These are phyloP conservation scores for Drosophila paramelanica DNA, from an alignment of 2,888 invertebrate species.

Conservation along the genomic window DNA sequence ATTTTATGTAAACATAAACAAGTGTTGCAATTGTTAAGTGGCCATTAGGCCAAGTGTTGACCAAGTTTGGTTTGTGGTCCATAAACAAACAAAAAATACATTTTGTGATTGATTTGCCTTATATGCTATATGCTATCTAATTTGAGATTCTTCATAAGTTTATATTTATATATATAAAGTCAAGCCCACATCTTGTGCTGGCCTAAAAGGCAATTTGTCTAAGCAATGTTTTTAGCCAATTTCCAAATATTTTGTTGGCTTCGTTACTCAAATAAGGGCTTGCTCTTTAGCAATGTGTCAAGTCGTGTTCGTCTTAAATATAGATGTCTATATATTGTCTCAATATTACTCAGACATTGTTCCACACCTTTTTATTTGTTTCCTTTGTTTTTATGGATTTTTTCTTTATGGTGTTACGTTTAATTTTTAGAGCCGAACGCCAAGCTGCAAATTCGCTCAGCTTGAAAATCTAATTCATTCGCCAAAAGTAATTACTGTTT, in stretches of 20 bases:
- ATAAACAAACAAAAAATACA: too few relatives aligned
- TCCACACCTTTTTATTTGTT: slow-evolving; percentile 47
- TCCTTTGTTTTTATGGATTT: slow-evolving; percentile 5
- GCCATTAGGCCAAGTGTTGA: slow-evolving; percentile 24
- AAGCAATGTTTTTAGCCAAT: slow-evolving; percentile 12
- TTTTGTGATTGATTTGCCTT: slow-evolving; percentile 10
- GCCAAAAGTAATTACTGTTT: slow-evolving; percentile 51
- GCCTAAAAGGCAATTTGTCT: slow-evolving; percentile 5
- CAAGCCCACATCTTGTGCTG: slow-evolving; percentile 16
- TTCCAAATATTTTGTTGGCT: slow-evolving; percentile 3
- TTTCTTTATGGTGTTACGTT: slow-evolving; percentile 40
- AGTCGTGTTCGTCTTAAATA: slow-evolving; percentile 26
- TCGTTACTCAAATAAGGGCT: slow-evolving; percentile 40
- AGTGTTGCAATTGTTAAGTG: slow-evolving; percentile 39
- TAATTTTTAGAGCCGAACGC: slow-evolving; percentile 75
- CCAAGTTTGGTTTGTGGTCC: slow-evolving; percentile 10
- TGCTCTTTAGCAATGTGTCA: slow-evolving; percentile 16
- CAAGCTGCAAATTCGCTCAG: slow-evolving; percentile 77
- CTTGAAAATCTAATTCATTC: slow-evolving; percentile 78
- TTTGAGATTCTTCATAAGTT: slow-evolving; percentile 12
- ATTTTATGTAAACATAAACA: slow-evolving; percentile 23
- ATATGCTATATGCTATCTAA: slow-evolving; percentile 14
- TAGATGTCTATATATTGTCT: slow-evolving; percentile 21
- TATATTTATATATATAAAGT: slow-evolving; percentile 2
- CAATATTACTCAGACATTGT: slow-evolving; percentile 52